These are phyloP conservation scores for Hirundichthys speculiger DNA, from an alignment of 2,113 vertebrate genomes.

Conservation along the genomic window DNA sequence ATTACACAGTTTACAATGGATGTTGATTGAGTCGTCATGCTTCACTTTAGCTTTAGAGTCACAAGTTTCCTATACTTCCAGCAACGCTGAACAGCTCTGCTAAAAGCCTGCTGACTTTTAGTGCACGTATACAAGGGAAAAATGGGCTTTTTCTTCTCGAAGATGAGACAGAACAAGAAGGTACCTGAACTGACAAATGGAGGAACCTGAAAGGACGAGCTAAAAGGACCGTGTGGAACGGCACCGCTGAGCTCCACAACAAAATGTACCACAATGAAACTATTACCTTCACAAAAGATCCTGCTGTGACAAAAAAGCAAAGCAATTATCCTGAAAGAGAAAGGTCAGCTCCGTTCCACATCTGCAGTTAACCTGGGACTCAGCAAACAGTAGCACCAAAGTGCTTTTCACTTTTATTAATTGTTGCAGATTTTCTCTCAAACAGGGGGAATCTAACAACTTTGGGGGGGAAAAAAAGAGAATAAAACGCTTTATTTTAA, in stretches of 20 bases:
- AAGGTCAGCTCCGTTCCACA: conserved; percentile 44
- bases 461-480: too few species aligned
- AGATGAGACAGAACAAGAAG: conserved; percentile 2
- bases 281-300: conserved; percentile 53
- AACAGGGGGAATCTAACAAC: not conserved
- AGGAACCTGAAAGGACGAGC: conserved; percentile 3
- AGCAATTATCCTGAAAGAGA: conserved; percentile 30
- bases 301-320: conserved; percentile 27
- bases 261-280: conserved; percentile 53
- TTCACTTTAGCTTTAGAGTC: conserved; percentile 5
- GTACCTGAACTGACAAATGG: too few species aligned
- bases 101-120: too few species aligned
- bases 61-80: not conserved
- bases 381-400: not conserved
- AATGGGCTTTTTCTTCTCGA: not conserved
- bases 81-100: not conserved
- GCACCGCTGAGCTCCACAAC: not conserved
- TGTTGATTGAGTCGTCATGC: not conserved
- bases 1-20: too few species aligned
- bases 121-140: not conserved
- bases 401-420: not conserved
- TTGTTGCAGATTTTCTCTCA: too few species aligned
- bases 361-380: conserved; percentile 20
- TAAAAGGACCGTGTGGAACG: conserved; percentile 14
- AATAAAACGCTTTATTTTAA: not conserved